These are phyloP conservation scores for Teleopsis dalmanni DNA, from an alignment of 1,140 invertebrate genomes.

Conservation along the genomic window DNA sequence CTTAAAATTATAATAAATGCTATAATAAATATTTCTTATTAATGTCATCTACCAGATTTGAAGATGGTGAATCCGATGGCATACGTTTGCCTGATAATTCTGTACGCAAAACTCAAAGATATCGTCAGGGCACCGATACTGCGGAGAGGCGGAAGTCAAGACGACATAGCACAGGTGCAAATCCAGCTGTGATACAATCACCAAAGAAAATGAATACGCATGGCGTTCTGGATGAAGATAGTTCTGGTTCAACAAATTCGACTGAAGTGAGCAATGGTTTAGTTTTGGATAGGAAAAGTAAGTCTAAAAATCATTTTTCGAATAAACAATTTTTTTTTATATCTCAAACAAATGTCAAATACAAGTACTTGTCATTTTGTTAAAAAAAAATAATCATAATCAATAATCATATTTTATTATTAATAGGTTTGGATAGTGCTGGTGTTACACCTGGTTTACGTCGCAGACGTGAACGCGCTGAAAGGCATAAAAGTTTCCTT, in stretches of 20 bases:
- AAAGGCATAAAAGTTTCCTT: conserved; percentile 71
- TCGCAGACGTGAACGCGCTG: conserved; percentile 64
- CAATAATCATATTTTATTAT: background rate
- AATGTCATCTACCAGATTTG: conserved; percentile 31
- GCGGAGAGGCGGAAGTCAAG: conserved; percentile 67
- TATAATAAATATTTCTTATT: conserved; percentile 3
- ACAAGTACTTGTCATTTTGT: no score
- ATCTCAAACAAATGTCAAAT: no score
- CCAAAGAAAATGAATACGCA: conserved; percentile 30
- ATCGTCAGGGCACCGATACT: conserved; percentile 52
- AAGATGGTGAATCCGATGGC: conserved; percentile 42
- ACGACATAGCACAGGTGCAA: conserved; percentile 62
- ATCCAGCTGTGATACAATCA: conserved; percentile 45
- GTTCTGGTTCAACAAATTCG: conserved; percentile 41
- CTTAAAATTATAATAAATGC: no score
- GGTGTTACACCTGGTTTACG: conserved; percentile 69
- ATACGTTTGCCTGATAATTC: conserved; percentile 63
- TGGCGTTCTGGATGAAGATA: conserved; percentile 42
- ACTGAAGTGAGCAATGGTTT: conserved; percentile 34
- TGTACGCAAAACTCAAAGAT: conserved; percentile 67
- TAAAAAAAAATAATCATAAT: no score
- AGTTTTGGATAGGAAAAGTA: conserved; percentile 36
- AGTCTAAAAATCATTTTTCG: no score
- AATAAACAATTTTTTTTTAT: no score
- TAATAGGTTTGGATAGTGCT: conserved; percentile 27